Evolutionary conservation across 2,113 vertebrate genomes (phyloP).

Genomic region (Salminus brasiliensis): DNA sequence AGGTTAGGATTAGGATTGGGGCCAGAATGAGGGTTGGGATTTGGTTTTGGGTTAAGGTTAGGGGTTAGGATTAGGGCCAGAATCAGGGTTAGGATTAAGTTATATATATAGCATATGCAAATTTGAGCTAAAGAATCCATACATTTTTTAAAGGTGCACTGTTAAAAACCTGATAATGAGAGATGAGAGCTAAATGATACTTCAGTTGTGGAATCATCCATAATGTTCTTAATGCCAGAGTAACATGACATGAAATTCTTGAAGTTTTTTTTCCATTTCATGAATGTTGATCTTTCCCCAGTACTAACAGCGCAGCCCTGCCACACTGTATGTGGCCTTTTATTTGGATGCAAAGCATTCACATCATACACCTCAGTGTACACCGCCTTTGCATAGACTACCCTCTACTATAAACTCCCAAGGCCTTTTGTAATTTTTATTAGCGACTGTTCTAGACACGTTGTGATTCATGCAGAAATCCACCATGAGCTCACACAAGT

Average conservation of each 20-base stretch:
- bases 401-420: background rate
- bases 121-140: no score
- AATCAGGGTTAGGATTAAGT: no score
- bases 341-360: no score
- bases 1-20: no score
- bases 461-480: slow-evolving; percentile 14
- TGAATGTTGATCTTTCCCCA: background rate
- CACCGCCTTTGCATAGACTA: background rate
- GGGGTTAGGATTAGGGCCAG: no score
- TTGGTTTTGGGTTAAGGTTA: no score
- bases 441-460: background rate
- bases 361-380: background rate
- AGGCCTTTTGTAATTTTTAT: background rate
- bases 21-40: no score
- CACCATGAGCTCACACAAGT: slow-evolving; percentile 12
- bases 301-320: background rate
- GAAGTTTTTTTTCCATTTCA: background rate
- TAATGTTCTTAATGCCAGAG: background rate
- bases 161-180: no score
- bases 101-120: no score
- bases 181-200: no score
- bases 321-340: background rate
- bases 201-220: no score
- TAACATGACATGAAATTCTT: background rate
- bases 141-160: no score